Evolutionary conservation across 2,797 vertebrate genomes (phyloP).

Genomic region (Moxostoma hubbsi): DNA sequence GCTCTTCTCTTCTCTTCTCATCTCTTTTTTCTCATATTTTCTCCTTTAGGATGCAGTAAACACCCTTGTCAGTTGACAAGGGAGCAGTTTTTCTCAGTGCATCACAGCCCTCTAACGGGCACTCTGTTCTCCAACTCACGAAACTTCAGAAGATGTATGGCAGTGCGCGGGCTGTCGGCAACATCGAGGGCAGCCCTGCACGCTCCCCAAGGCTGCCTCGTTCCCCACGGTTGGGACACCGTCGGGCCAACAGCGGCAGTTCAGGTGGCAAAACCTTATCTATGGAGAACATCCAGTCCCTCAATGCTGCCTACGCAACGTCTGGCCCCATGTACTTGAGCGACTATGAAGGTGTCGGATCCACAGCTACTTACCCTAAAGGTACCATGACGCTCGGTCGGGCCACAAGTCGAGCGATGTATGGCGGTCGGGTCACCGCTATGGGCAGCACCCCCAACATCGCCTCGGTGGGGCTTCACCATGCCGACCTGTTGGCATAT

Average conservation of each 20-base stretch:
- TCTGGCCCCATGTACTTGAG: slow-evolving; percentile 99
- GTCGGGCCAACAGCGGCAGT: slow-evolving; percentile 89
- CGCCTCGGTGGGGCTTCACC: slow-evolving; percentile 92
- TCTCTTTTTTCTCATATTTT: slow-evolving; percentile 1
- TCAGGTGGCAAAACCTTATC: slow-evolving; percentile 93
- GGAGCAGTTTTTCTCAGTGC: slow-evolving; percentile 64
- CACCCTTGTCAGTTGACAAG: slow-evolving; percentile 63
- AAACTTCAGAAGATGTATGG: slow-evolving; percentile 88
- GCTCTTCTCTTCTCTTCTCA: slow-evolving; percentile 10
- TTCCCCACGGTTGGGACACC: slow-evolving; percentile 95
- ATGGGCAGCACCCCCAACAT: slow-evolving; percentile 99
- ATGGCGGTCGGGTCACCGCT: slow-evolving; percentile 94
- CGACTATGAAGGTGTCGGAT: slow-evolving; percentile 94
- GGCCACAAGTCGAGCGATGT: slow-evolving; percentile 91
- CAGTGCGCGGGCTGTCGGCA: slow-evolving; percentile 94
- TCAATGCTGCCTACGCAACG: slow-evolving; percentile 98
- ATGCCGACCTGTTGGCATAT: slow-evolving; percentile 93
- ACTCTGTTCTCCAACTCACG: slow-evolving; percentile 58
- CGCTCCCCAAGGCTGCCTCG: slow-evolving; percentile 95
- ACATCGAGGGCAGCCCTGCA: slow-evolving; percentile 95
- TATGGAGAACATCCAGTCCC: slow-evolving; percentile 99
- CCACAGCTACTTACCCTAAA: slow-evolving; percentile 92
- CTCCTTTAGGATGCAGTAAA: slow-evolving; percentile 68
- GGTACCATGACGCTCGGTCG: slow-evolving; percentile 98
- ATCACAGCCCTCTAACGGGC: slow-evolving; percentile 69